Conservation (phyloP, 2,113 vertebrate genomes). For the Platysternon megacephalum region DNA sequence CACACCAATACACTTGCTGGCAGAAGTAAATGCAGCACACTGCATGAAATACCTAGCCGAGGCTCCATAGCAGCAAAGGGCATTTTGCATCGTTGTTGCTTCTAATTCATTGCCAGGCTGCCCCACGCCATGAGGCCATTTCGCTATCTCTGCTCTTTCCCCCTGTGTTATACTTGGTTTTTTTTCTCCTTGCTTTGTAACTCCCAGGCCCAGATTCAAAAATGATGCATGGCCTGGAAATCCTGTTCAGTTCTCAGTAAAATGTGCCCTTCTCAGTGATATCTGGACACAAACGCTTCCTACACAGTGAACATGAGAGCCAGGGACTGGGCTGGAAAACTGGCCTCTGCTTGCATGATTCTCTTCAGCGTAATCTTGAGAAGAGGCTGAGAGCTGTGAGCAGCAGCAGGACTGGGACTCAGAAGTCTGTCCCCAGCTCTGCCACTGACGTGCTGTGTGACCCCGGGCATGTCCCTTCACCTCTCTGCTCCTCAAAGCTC, state of each 20-base stretch:
- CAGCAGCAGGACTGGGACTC: neutral
- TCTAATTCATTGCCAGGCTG: neutral
- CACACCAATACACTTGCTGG: neutral
- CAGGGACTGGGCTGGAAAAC: accelerated
- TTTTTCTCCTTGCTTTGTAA: too few relatives aligned
- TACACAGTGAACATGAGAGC: accelerated
- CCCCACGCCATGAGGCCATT: accelerated
- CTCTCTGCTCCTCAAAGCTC: neutral
- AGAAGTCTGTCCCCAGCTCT: neutral
- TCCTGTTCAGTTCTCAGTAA: neutral
- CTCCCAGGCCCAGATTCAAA: neutral
- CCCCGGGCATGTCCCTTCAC: neutral
- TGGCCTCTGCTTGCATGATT: accelerated
- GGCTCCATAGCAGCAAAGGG: neutral
- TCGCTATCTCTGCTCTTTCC: accelerated
- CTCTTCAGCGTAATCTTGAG: neutral
- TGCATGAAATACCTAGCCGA: neutral
- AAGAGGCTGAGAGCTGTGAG: accelerated
- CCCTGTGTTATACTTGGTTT: neutral
- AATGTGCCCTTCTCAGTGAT: neutral
- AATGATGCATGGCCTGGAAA: neutral
- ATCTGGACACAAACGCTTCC: neutral
- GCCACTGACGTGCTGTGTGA: neutral
- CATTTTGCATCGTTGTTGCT: neutral
- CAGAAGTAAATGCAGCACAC: neutral